These are phyloP conservation scores for rabbit (Oryctolagus cuniculus) DNA, from an alignment of 2,113 vertebrate species.

Conservation along the genomic window DNA sequence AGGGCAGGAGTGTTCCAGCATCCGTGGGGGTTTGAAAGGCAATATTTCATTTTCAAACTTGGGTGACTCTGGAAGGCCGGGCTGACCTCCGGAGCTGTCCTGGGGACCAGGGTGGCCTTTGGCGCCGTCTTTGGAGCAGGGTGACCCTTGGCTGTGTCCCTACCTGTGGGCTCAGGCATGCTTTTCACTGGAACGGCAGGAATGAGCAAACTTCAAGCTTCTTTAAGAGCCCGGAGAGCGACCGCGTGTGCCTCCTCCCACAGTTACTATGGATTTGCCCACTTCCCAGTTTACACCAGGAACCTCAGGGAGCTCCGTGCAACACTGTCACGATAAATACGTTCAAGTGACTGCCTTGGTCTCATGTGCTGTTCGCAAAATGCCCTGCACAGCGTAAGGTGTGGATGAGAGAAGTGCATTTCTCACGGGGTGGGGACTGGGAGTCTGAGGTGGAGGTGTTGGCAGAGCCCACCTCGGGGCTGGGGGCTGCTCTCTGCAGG, in stretches of 20 bases:
- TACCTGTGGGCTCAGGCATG: not conserved
- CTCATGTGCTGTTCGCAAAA: not conserved
- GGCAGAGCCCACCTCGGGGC: not conserved
- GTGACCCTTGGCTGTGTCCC: too few species aligned
- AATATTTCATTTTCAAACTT: not conserved
- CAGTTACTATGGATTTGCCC: not conserved
- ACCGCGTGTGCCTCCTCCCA: not conserved
- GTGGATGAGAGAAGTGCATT: not conserved
- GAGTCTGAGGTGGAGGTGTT: not conserved
- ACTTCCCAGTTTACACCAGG: not conserved
- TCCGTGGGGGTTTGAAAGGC: not conserved
- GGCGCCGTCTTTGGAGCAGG: too few species aligned
- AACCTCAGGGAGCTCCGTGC: not conserved
- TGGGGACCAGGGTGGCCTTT: not conserved
- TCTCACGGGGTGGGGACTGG: not conserved
- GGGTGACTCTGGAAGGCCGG: not conserved
- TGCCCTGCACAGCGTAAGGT: not conserved
- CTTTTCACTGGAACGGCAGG: not conserved
- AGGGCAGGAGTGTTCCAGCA: not conserved
- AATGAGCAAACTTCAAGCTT: not conserved
- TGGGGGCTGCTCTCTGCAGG: not conserved
- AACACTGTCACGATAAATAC: not conserved
- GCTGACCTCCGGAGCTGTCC: too few species aligned
- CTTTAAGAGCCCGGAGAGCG: not conserved
- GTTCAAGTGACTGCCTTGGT: too few species aligned